Base-by-base conservation (phyloP, 2,113 vertebrate species). In the Rhynchomys soricoides region DNA sequence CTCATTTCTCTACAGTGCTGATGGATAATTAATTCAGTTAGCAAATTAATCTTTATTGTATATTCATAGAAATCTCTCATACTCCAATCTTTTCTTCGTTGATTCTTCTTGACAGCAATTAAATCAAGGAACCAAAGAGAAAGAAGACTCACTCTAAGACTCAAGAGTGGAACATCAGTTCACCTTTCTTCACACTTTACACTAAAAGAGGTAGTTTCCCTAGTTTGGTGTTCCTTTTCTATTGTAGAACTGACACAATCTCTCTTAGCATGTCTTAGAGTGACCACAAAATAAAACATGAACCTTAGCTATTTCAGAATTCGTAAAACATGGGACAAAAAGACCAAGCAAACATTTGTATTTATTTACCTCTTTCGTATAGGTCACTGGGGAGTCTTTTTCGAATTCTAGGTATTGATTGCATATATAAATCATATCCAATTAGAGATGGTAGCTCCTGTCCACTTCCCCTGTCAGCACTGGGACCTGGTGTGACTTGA, bases 1-100 rank as follows among this genome's bases (percentile, higher is more conserved):
- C 55, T 22, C 40, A 7, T 78, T 90, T 86, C 66, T 37, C n/a
- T 52, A 57, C 8, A 29, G 24, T 34, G 15, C 0, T 55, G 86
- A 74, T 81, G 64, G 29, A 95, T 95, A 94, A 68, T 81, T 74
- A 81, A 59, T 86, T 43, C 34, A 62, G 52, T 16, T 81, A 70
- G 31, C 77, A 92, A 94, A 82, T 74, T n/a, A 64, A 2, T 55
- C 5, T 86, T 92, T 50, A 34, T 21, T 24, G 68, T 40, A 4
- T 43, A 26, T 85, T 29, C 62, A 24, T 66, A 59, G 37, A 59
- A 40, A 29, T 87, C 79, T 93, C 50, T 70, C 3, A 71, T 73
- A 82, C 17, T 31, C 15, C 7, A n/a, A 50, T 64, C 13, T 55
- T 34, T 19, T n/a, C 10, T 70, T 86, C 31, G 86, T 86, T 87